Base-by-base conservation (phyloP, 2,113 vertebrate species). In the Vulpes ferrilata region DNA sequence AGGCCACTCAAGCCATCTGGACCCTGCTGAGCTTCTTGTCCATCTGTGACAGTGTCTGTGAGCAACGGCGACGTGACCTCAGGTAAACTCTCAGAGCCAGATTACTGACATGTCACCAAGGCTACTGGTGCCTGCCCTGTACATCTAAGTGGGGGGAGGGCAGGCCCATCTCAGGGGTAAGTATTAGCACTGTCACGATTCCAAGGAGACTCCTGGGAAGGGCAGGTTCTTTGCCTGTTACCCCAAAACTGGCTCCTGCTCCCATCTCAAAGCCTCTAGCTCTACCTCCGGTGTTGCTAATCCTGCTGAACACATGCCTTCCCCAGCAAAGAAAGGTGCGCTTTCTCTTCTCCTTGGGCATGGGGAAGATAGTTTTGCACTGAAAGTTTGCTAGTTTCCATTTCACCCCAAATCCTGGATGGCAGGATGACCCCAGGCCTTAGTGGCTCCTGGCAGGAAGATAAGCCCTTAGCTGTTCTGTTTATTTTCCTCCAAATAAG, bases 401-500 rank as follows among this genome's bases (percentile, higher is more conserved):
- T 83, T 74, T 80, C 38, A 64, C 38, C 43, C 48, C 23, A 67
- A 59, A 7, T 60, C 43, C 43, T 69, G 35, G 64, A 76, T n/a
- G 88, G 69, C 93, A 90, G 91, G 55, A 78, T 32, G 60, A 89
- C 38, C 65, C 93, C 55, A 90, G 57, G 84, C 59, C 30, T 94
- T 22, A 55, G 69, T 90, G 65, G 74, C 23, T 65, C n/a, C 23
- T 51, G 78, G 78, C 65, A 65, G 78, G 78, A 51, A 82, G 85
- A 71, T 74, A 74, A 91, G n/a, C 25, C 43, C 59, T 83, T 79
- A 20, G 23, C 71, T 85, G 11, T 48, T 84, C 5, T 53, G 23
- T 65, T 74, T 82, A 23, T 57, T 90, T 90, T 91, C 88, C 71
- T 92, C 20, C 53, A 96, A 90, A 76, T n/a, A 48, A 96, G 57